These are phyloP conservation scores for Halesus radiatus DNA, from an alignment of 1,140 invertebrate species.

Conservation along the genomic window DNA sequence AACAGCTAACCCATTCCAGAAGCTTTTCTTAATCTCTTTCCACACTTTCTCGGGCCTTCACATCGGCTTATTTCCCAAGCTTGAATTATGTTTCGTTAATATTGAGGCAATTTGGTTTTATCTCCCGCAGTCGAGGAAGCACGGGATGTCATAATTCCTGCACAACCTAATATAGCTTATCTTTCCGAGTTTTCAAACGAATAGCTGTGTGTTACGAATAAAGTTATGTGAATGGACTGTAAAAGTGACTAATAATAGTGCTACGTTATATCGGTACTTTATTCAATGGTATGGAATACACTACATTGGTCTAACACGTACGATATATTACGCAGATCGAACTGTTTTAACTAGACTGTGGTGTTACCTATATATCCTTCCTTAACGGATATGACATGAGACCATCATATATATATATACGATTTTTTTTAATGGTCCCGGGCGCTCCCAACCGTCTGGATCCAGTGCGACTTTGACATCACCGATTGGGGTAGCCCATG, in stretches of 20 bases:
- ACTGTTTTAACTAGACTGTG: no score
- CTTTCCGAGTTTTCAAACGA: not conserved
- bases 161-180: slow-evolving; percentile 39
- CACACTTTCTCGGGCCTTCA: slow-evolving; percentile 20
- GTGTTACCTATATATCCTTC: no score
- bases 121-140: not conserved
- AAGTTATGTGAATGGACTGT: not conserved
- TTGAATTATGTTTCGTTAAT: slow-evolving; percentile 32
- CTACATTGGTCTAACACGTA: no score
- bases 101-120: slow-evolving; percentile 34
- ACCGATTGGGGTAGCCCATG: no score
- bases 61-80: slow-evolving; percentile 15
- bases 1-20: slow-evolving; percentile 1
- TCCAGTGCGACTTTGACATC: no score
- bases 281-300: no score
- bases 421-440: no score
- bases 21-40: slow-evolving; percentile 26
- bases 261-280: not conserved
- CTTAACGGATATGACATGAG: no score
- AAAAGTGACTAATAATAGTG: slow-evolving; percentile 32
- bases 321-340: no score
- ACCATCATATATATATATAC: no score
- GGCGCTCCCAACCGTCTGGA: no score
- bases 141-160: slow-evolving; percentile 33
- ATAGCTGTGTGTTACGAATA: slow-evolving; percentile 3